phyloP scores from a whole-genome alignment of 2,888 invertebrate species.

The Drosophila mettleri region DNA sequence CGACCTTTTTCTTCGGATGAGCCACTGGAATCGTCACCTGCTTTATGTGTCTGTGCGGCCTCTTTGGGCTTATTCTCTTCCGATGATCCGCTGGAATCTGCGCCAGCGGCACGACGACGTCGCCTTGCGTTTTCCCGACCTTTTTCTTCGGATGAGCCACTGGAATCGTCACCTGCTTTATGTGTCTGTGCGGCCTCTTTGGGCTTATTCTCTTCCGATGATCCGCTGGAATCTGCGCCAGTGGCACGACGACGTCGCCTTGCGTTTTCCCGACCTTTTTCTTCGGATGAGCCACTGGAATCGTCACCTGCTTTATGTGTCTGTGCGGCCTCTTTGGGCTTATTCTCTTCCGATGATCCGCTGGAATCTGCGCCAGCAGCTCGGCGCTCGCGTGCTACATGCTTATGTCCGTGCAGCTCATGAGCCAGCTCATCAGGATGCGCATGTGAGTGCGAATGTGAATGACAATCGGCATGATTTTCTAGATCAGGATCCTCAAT shows the following conservation, averaged over 20 bases:
- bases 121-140: too few relatives aligned
- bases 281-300: constrained; percentile 13
- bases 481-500: constrained; percentile 24
- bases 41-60: background rate
- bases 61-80: background rate
- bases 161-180: constrained; percentile 18
- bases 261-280: too few relatives aligned
- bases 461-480: background rate
- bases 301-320: constrained; percentile 9
- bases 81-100: too few relatives aligned
- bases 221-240: constrained; percentile 1
- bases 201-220: constrained; percentile 8
- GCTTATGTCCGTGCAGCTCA: constrained; percentile 1
- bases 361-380: background rate
- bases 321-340: background rate
- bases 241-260: background rate
- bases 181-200: background rate
- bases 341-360: constrained; percentile 19
- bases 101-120: too few relatives aligned
- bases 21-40: constrained; percentile 17
- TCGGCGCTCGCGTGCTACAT: background rate
- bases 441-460: background rate
- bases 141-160: constrained; percentile 3
- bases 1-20: background rate
- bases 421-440: constrained; percentile 24